Evolutionary conservation across 1,140 invertebrate species (phyloP).

Genomic region (Drosophila nigrodunni): DNA sequence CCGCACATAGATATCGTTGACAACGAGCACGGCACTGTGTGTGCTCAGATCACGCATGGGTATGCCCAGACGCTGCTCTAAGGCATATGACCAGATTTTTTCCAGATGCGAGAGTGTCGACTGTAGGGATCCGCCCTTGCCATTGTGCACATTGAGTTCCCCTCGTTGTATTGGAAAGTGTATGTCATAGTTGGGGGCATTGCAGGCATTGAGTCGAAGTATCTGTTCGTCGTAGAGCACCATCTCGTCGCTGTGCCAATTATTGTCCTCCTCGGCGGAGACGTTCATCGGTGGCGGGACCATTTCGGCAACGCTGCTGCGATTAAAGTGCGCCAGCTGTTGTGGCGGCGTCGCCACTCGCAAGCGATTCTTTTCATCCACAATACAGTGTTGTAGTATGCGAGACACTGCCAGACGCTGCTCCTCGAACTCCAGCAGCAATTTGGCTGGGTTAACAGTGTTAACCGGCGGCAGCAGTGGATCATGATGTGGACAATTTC

Average conservation of each 20-base stretch:
- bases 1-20: constrained; percentile 96
- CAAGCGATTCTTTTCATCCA: constrained; percentile 91
- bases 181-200: constrained; percentile 91
- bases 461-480: constrained; percentile 77
- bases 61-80: constrained; percentile 89
- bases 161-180: constrained; percentile 95
- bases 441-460: constrained; percentile 31
- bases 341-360: constrained; percentile 94
- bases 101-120: constrained; percentile 93
- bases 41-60: constrained; percentile 89
- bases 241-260: constrained; percentile 27
- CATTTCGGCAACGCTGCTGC: constrained; percentile 89
- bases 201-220: constrained; percentile 89
- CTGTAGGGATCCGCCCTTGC: constrained; percentile 93
- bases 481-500: constrained; percentile 88
- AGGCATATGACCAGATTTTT: constrained; percentile 93
- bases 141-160: constrained; percentile 93
- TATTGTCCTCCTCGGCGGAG: constrained; percentile 15
- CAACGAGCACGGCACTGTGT: constrained; percentile 94
- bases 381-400: constrained; percentile 92
- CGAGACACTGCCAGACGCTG: constrained; percentile 92
- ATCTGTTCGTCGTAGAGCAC: constrained; percentile 69
- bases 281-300: constrained; percentile 61
- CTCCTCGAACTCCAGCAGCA: constrained; percentile 91
- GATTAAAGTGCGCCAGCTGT: constrained; percentile 94